A percentile compares a stretch with the other conserved stretches of the same genome.
phyloP scores from a whole-genome alignment of 2,113 vertebrate species.

The Felis chaus region DNA sequence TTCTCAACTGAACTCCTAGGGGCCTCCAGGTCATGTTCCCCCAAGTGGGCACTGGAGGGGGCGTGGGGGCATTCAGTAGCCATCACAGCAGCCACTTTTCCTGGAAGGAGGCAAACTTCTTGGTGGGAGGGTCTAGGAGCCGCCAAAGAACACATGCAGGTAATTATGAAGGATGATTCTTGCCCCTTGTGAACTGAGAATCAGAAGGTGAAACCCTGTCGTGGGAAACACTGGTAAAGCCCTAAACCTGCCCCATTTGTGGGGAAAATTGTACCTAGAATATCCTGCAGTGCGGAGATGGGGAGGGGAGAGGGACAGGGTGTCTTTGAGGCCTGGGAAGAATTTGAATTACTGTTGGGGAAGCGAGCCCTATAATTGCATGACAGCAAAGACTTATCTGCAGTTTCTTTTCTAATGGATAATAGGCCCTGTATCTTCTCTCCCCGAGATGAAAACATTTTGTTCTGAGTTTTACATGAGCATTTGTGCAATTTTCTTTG shows the following conservation, averaged over 20 bases:
- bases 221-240: neutral
- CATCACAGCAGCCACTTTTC: neutral
- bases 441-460: neutral
- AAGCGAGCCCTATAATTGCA: neutral
- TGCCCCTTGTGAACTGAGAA: neutral
- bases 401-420: neutral
- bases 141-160: neutral
- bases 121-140: neutral
- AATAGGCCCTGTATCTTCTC: neutral
- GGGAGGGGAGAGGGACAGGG: neutral
- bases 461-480: neutral
- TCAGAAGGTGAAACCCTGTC: neutral
- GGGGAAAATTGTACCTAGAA: neutral
- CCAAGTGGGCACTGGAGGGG: rapidly evolving
- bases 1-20: neutral
- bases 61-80: neutral
- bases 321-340: neutral
- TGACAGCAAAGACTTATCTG: neutral
- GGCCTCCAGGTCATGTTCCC: neutral
- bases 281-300: neutral
- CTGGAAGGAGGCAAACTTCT: neutral
- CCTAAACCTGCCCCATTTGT: neutral
- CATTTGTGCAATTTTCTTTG: conserved; percentile 5
- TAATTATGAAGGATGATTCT: rapidly evolving
- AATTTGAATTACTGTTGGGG: neutral